Conservation (phyloP, 1,140 invertebrate genomes). For the Fopius arisanus region DNA sequence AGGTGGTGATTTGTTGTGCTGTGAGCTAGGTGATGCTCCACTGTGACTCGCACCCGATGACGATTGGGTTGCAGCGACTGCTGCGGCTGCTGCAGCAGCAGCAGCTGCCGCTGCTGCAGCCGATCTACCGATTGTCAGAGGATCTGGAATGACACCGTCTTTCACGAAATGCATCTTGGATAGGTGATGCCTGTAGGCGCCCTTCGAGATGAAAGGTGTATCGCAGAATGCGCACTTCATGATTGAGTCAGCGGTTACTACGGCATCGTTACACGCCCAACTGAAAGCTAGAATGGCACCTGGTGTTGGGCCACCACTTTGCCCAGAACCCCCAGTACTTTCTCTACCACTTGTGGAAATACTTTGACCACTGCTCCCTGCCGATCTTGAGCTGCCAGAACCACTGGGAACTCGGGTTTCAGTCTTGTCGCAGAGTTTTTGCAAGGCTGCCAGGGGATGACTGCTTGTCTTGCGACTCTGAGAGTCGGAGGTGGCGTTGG, state of each 20-base stretch:
- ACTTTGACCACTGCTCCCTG: conserved; percentile 27
- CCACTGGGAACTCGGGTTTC: conserved; percentile 69
- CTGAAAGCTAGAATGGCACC: conserved; percentile 89
- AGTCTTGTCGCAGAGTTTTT: conserved; percentile 94
- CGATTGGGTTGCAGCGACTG: conserved; percentile 65
- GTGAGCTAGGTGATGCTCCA: conserved; percentile 53
- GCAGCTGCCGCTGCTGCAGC: conserved; percentile 55
- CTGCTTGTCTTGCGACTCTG: conserved; percentile 74
- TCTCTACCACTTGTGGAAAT: conserved; percentile 42
- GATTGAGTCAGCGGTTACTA: conserved; percentile 83
- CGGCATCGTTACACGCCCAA: conserved; percentile 92
- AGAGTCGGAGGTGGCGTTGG: conserved; percentile 58
- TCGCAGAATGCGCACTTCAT: conserved; percentile 98
- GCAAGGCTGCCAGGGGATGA: conserved; percentile 90
- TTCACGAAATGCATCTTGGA: conserved; percentile 98
- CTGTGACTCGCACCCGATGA: conserved; percentile 52
- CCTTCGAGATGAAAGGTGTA: conserved; percentile 95
- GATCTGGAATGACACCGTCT: conserved; percentile 83
- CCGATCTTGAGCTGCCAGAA: conserved; percentile 40
- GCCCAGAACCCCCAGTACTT: conserved; percentile 45
- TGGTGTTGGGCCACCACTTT: conserved; percentile 68
- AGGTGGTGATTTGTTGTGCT: conserved; percentile 65
- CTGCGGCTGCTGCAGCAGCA: conserved; percentile 49
- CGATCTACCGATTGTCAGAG: conserved; percentile 68
- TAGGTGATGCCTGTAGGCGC: conserved; percentile 94